Base-by-base conservation (phyloP, 92 coral and sea anemone genomes). In the Hydrozoanthus gracilis region DNA sequence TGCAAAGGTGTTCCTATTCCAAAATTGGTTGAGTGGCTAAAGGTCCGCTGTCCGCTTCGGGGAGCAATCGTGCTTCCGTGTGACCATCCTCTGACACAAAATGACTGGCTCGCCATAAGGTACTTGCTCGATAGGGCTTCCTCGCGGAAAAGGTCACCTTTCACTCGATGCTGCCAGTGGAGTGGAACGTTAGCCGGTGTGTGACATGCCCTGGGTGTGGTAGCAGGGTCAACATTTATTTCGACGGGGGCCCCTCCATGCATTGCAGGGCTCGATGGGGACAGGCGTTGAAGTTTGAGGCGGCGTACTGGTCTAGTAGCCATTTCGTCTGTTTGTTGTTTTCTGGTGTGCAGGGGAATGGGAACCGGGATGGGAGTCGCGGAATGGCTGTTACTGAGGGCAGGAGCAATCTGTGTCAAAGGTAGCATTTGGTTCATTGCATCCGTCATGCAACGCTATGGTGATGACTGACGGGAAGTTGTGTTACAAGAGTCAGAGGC, bases 81-180 rank as follows among this genome's bases (percentile, higher is more conserved):
- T n/a, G n/a, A n/a, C n/a, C n/a, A n/a, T n/a, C n/a, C n/a, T n/a
- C n/a, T n/a, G n/a, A n/a, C n/a, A n/a, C n/a, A n/a, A n/a, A n/a
- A n/a, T n/a, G n/a, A n/a, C n/a, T n/a, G n/a, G n/a, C n/a, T n/a
- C n/a, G n/a, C n/a, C n/a, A n/a, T n/a, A n/a, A n/a, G n/a, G n/a
- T n/a, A n/a, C n/a, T n/a, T n/a, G n/a, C n/a, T n/a, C n/a, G n/a
- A n/a, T n/a, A 51, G 6, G 58, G 10, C 10, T 6, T 51, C 58
- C 9, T 75, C 80, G 51, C 80, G 80, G 51, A 75, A 4, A 18
- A 75, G 51, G 51, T 75, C 80, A 7, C 27, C 80, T n/a, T 75
- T n/a, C 80, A 75, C 80, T 75, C 51, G 45, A 7, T 75, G 44
- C 80, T 75, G 80, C 80, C 80, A 75, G 80, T 75, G 80, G 18